Percentiles rank a stretch among this genome's conserved stretches.
These are phyloP conservation scores for Hemistola chrysoprasaria DNA, from an alignment of 2,888 invertebrate genomes.

Conservation along the genomic window DNA sequence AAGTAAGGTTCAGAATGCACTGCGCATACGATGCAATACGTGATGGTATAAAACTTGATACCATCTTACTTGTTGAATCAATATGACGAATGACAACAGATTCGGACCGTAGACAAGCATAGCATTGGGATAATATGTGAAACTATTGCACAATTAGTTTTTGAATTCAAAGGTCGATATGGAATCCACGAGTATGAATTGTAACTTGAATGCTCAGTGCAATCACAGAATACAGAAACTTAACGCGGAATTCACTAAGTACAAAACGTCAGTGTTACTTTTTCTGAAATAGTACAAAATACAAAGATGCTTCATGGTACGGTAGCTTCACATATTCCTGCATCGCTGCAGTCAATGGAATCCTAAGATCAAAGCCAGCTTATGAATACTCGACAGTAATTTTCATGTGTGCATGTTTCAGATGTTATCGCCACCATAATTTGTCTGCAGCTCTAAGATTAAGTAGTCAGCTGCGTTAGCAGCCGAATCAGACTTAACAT, in stretches of 20 bases:
- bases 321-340: background rate
- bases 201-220: too few species aligned
- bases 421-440: slow-evolving; percentile 45
- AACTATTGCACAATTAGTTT: too few species aligned
- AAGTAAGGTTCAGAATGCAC: slow-evolving; percentile 47
- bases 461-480: slow-evolving; percentile 20
- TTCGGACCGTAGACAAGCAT: too few species aligned
- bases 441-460: slow-evolving; percentile 29
- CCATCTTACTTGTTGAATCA: background rate
- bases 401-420: slow-evolving; percentile 53
- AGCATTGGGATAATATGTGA: too few species aligned
- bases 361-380: slow-evolving; percentile 4
- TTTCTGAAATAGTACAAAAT: too few species aligned
- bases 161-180: too few species aligned
- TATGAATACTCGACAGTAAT: slow-evolving; percentile 40
- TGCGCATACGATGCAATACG: slow-evolving; percentile 14
- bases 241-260: too few species aligned
- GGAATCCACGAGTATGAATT: too few species aligned
- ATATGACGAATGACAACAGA: background rate
- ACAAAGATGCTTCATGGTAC: too few species aligned
- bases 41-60: too few species aligned
- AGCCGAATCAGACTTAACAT: slow-evolving; percentile 14
- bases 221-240: too few species aligned
- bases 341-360: background rate
- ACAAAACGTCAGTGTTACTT: too few species aligned